phyloP scores from a whole-genome alignment of 2,888 invertebrate species.

The Agriopis aurantiaria region DNA sequence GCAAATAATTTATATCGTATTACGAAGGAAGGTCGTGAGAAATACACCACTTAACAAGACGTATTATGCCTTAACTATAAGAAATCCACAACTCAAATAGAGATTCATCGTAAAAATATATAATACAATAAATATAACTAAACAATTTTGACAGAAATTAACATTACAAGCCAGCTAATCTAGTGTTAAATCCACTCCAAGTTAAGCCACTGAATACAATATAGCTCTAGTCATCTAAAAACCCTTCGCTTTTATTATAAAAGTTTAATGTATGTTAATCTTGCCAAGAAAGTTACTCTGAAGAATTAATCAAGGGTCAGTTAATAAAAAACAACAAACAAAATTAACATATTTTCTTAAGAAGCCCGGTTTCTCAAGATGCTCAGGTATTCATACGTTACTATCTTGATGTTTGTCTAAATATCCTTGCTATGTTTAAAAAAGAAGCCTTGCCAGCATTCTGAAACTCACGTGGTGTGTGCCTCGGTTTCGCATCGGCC shows the following conservation, averaged over 20 bases:
- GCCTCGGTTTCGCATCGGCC: too few species aligned
- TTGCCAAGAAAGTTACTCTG: background rate
- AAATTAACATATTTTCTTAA: too few species aligned
- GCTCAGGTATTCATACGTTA: too few species aligned
- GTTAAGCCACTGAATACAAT: background rate
- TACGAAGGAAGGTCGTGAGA: background rate
- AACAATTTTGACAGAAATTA: constrained; percentile 6
- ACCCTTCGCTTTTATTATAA: constrained; percentile 4
- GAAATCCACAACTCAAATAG: background rate
- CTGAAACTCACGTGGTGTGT: too few species aligned
- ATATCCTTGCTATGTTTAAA: too few species aligned
- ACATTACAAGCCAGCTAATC: constrained; percentile 11
- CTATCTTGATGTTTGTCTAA: too few species aligned
- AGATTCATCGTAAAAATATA: constrained; percentile 1
- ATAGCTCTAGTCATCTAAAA: background rate
- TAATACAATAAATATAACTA: background rate
- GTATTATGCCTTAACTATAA: background rate
- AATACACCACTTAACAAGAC: background rate
- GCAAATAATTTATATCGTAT: background rate
- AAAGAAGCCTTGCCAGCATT: too few species aligned
- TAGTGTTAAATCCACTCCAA: constrained; percentile 11
- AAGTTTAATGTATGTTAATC: constrained; percentile 10
- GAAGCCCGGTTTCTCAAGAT: too few species aligned
- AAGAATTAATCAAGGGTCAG: background rate
- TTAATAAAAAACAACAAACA: background rate